phyloP scores from a whole-genome alignment of 1,140 invertebrate genomes.

The Scaptodrosophila lebanonensis region DNA sequence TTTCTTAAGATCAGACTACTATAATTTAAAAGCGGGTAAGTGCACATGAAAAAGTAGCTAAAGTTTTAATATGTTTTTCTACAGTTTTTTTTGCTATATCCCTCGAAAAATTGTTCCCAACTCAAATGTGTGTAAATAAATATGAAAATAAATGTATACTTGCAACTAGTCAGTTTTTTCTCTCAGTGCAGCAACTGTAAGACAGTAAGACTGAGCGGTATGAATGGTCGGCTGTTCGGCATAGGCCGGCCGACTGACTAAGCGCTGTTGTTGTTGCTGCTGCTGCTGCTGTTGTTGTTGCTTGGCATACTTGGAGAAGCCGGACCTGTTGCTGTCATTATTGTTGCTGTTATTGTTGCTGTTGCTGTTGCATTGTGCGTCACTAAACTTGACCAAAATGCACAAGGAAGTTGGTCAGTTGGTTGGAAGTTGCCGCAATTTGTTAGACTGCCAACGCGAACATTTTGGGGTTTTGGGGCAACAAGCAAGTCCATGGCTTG shows the following conservation, averaged over 20 bases:
- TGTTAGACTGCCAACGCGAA: background rate
- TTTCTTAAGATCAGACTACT: too few relatives aligned
- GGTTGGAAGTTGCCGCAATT: background rate
- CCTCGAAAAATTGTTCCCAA: too few relatives aligned
- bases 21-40: too few relatives aligned
- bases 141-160: too few relatives aligned
- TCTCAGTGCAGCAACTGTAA: too few relatives aligned
- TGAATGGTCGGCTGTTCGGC: slow-evolving; percentile 9
- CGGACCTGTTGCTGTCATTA: slow-evolving; percentile 37
- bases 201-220: too few relatives aligned
- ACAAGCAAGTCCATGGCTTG: slow-evolving; percentile 24
- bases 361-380: slow-evolving; percentile 33
- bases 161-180: too few relatives aligned
- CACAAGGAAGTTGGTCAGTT: slow-evolving; percentile 50
- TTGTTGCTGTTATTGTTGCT: background rate
- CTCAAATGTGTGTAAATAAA: too few relatives aligned
- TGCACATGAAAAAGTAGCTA: too few relatives aligned
- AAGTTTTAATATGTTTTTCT: too few relatives aligned
- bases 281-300: slow-evolving; percentile 10
- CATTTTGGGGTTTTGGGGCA: too few relatives aligned
- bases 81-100: too few relatives aligned
- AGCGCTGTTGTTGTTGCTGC: slow-evolving; percentile 7
- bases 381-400: slow-evolving; percentile 73
- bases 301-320: slow-evolving; percentile 46
- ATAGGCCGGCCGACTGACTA: slow-evolving; percentile 49